Evolutionary conservation across 2,113 vertebrate species (phyloP).

Genomic region (Mus pahari): DNA sequence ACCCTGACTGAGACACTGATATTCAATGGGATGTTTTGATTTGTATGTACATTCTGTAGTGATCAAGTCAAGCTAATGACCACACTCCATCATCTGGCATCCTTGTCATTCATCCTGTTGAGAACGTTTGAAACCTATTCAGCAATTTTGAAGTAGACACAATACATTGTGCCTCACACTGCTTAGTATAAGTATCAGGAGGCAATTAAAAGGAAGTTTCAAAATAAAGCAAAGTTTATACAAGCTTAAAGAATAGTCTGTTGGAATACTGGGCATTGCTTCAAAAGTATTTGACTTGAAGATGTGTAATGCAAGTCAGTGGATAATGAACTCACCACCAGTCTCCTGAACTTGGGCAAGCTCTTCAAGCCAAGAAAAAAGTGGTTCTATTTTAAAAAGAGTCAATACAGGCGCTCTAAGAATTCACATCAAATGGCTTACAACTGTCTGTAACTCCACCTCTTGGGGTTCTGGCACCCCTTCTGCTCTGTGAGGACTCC

Average conservation of each 20-base stretch:
- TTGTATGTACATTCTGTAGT: not conserved
- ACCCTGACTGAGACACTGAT: not conserved
- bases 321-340: not conserved
- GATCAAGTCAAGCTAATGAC: not conserved
- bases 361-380: not conserved
- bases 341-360: not conserved
- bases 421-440: not conserved
- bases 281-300: not conserved
- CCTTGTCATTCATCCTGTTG: not conserved
- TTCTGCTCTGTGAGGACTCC: too few species aligned
- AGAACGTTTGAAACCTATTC: not conserved
- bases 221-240: not conserved
- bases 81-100: not conserved
- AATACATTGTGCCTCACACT: not conserved
- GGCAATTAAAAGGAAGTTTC: not conserved
- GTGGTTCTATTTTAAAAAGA: not conserved
- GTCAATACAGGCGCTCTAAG: not conserved
- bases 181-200: not conserved
- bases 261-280: not conserved
- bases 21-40: not conserved
- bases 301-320: slow-evolving; percentile 18
- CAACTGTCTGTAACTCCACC: not conserved
- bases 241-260: not conserved
- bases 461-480: not conserved
- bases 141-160: not conserved